Evolutionary conservation across 2,113 vertebrate species (phyloP).

Genomic region (Sylvietta virens): DNA sequence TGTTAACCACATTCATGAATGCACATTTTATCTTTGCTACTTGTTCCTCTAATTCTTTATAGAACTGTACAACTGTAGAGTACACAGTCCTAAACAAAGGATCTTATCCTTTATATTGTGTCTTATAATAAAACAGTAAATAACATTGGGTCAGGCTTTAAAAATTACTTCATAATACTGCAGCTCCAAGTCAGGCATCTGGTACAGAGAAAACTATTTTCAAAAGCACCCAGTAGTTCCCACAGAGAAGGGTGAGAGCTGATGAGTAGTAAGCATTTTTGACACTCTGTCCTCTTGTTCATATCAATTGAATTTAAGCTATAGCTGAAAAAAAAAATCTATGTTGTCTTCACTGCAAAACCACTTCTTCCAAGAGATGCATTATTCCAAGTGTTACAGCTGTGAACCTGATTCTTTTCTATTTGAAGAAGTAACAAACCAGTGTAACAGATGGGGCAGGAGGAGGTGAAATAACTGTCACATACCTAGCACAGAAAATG

Average conservation of each 20-base stretch:
- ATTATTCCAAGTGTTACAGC: not conserved
- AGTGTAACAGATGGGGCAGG: not conserved
- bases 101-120: not conserved
- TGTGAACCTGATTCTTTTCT: not conserved
- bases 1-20: conserved; percentile 5
- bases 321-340: not conserved
- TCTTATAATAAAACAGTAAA: not conserved
- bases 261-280: not conserved
- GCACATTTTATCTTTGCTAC: not conserved
- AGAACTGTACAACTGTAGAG: not conserved
- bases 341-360: not conserved
- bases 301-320: not conserved
- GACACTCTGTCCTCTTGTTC: not conserved
- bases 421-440: not conserved
- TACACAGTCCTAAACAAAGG: not conserved
- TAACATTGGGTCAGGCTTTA: not conserved
- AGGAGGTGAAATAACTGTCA: not conserved
- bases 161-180: not conserved
- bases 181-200: not conserved
- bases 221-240: not conserved
- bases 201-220: not conserved
- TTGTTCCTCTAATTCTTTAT: not conserved
- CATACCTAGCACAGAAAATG: not conserved
- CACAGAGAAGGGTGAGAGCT: not conserved
- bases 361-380: not conserved